Percentiles rank a stretch among this genome's conserved stretches.
Conservation (phyloP, 1,140 invertebrate genomes). For the Sitodiplosis mosellana region DNA sequence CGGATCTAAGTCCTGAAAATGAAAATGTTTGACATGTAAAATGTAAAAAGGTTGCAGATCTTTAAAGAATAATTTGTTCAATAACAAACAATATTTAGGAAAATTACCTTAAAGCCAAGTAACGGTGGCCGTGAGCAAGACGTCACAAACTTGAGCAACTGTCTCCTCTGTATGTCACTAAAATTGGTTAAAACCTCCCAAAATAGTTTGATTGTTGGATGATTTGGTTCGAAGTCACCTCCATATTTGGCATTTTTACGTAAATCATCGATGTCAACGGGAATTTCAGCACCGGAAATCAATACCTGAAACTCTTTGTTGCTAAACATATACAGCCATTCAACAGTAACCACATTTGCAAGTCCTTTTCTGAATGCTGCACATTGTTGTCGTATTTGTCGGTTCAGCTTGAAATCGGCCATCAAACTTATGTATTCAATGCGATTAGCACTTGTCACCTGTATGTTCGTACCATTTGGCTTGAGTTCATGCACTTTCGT, state of each 20-base stretch:
- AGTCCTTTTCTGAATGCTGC: slow-evolving; percentile 70
- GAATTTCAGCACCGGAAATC: slow-evolving; percentile 81
- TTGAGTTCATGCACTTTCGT: slow-evolving; percentile 79
- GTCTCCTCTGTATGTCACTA: slow-evolving; percentile 64
- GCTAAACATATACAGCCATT: slow-evolving; percentile 90
- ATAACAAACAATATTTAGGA: too few species aligned
- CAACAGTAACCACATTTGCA: slow-evolving; percentile 70
- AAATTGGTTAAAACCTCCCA: slow-evolving; percentile 76
- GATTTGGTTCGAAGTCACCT: slow-evolving; percentile 63
- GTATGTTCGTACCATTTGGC: slow-evolving; percentile 70
- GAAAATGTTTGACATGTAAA: not conserved
- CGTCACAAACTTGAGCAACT: slow-evolving; percentile 90
- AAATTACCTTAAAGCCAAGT: slow-evolving; percentile 82
- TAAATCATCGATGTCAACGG: slow-evolving; percentile 83
- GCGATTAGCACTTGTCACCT: slow-evolving; percentile 76
- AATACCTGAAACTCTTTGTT: slow-evolving; percentile 85
- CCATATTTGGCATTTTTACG: slow-evolving; percentile 65
- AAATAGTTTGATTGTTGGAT: slow-evolving; percentile 58
- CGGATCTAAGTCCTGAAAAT: slow-evolving; percentile 69
- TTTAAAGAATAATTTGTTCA: too few species aligned
- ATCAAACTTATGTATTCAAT: slow-evolving; percentile 95
- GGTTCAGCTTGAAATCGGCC: slow-evolving; percentile 88
- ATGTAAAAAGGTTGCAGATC: too few species aligned
- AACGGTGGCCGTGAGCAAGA: slow-evolving; percentile 91
- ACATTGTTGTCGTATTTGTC: slow-evolving; percentile 76